A percentile compares a stretch with the other conserved stretches of the same genome.
Evolutionary conservation across 53 echinoderm and acorn worm genomes (phyloP).

Genomic region (Crossaster papposus): DNA sequence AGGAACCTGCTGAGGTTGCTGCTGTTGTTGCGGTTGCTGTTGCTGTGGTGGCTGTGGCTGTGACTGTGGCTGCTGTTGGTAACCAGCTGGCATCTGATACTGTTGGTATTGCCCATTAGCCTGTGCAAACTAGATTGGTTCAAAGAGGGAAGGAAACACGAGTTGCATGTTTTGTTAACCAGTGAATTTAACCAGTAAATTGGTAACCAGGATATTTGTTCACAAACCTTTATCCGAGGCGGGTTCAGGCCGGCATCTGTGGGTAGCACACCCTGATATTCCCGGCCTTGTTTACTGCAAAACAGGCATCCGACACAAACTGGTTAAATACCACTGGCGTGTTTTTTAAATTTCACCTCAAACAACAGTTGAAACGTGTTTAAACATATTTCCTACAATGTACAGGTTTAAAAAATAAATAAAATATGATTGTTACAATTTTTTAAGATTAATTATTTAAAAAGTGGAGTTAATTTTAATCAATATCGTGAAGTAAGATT

Average conservation of each 20-base stretch:
- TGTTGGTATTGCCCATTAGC: slow-evolving; percentile 52
- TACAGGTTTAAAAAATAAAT: no score
- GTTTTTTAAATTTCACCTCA: not conserved
- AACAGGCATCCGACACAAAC: no score
- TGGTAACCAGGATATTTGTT: no score
- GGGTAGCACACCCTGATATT: no score
- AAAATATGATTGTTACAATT: not conserved
- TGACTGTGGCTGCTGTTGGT: slow-evolving; percentile 36
- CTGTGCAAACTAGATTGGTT: slow-evolving; percentile 8
- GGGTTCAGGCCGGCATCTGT: no score
- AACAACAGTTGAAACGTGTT: no score
- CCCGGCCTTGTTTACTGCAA: no score
- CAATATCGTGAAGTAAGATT: not conserved
- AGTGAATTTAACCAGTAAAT: no score
- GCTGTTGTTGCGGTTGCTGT: no score
- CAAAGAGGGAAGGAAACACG: not conserved
- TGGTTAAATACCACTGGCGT: not conserved
- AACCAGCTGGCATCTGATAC: slow-evolving; percentile 47
- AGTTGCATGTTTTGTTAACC: not conserved
- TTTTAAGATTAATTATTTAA: not conserved
- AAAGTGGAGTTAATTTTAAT: no score
- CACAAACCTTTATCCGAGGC: no score
- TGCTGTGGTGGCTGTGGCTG: slow-evolving; percentile 38
- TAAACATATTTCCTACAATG: no score
- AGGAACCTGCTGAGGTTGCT: slow-evolving; percentile 28